Evolutionary conservation across 2,113 vertebrate species (phyloP).

Genomic region (Otocyon megalotis): DNA sequence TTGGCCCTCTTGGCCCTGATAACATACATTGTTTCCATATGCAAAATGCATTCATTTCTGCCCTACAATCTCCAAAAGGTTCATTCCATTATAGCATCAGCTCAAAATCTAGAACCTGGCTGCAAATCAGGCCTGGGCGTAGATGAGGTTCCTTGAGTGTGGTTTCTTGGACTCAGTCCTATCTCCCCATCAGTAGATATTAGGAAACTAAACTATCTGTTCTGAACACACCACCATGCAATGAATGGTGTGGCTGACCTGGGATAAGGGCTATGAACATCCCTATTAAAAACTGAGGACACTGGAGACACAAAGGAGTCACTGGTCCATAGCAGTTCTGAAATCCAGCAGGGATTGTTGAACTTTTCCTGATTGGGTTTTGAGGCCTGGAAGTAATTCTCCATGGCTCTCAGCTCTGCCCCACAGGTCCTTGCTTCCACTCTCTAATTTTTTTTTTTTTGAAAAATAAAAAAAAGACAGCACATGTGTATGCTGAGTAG

Average conservation of each 20-base stretch:
- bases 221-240: background rate
- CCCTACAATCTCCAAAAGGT: background rate
- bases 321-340: background rate
- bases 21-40: background rate
- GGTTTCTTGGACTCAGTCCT: background rate
- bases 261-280: background rate
- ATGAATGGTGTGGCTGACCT: background rate
- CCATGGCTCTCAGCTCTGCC: too few relatives aligned
- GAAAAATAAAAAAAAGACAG: background rate
- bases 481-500: too few relatives aligned
- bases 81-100: background rate
- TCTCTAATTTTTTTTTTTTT: background rate
- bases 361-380: background rate
- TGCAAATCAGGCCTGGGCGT: background rate
- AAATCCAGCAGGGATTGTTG: background rate
- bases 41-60: rapidly evolving
- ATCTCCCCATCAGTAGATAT: background rate
- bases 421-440: background rate
- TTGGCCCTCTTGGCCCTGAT: background rate
- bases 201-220: background rate
- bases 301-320: background rate
- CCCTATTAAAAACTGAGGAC: too few relatives aligned
- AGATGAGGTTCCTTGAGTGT: background rate
- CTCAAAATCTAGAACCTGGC: background rate
- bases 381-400: background rate